Conservation (phyloP, 2,888 invertebrate genomes). For the Macrosoma leucophasiata region DNA sequence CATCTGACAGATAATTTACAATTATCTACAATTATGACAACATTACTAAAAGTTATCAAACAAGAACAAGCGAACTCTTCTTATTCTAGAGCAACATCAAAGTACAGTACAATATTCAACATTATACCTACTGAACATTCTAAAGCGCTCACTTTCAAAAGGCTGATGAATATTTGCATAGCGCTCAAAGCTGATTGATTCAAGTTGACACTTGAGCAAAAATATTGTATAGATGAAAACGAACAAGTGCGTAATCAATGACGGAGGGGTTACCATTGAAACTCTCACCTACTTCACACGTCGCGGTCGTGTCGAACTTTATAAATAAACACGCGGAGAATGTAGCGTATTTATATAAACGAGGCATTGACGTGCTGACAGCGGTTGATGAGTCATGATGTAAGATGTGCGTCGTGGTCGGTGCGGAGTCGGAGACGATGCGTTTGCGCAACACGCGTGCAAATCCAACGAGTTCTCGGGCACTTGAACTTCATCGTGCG, state of each 20-base stretch:
- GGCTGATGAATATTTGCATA: too few species aligned
- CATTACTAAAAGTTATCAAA: too few species aligned
- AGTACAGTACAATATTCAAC: too few species aligned
- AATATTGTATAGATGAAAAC: slow-evolving; percentile 30
- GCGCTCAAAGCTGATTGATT: slow-evolving; percentile 19
- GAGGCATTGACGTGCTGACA: slow-evolving; percentile 55
- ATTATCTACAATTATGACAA: too few species aligned
- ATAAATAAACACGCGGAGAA: slow-evolving; percentile 53
- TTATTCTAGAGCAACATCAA: too few species aligned
- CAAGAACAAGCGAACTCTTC: too few species aligned
- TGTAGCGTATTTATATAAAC: slow-evolving; percentile 51
- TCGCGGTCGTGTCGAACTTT: slow-evolving; percentile 33
- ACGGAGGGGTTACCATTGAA: slow-evolving; percentile 39
- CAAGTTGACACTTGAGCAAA: slow-evolving; percentile 28
- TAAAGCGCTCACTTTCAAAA: too few species aligned
- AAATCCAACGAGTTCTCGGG: slow-evolving; percentile 36
- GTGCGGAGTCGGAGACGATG: slow-evolving; percentile 27
- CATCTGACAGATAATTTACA: too few species aligned
- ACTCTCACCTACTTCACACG: slow-evolving; percentile 36
- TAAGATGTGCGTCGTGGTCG: slow-evolving; percentile 38
- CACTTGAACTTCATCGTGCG: slow-evolving; percentile 56
- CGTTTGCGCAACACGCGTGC: slow-evolving; percentile 42
- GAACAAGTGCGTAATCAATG: slow-evolving; percentile 41
- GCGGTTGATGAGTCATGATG: slow-evolving; percentile 57
- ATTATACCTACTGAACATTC: too few species aligned